These are phyloP conservation scores for Neodiprion fabricii DNA, from an alignment of 1,140 invertebrate genomes.

Conservation along the genomic window DNA sequence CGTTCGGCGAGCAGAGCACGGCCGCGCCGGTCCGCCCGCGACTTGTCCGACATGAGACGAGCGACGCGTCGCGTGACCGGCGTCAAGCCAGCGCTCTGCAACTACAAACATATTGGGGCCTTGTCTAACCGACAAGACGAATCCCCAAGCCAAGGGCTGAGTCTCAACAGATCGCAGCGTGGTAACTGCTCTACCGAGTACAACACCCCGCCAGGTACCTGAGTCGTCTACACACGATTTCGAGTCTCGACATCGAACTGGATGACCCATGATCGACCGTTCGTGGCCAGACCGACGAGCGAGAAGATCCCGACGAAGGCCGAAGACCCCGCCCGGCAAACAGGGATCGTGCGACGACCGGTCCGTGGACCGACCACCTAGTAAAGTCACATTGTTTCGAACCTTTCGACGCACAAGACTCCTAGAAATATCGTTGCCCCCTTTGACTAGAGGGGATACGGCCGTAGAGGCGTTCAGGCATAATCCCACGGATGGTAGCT, in stretches of 20 bases:
- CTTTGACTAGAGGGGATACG: no score
- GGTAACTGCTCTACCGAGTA: constrained; percentile 67
- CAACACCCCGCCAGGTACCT: constrained; percentile 68
- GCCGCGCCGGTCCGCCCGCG: no score
- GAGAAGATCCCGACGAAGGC: constrained; percentile 32
- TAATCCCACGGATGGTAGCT: no score
- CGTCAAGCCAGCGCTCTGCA: no score
- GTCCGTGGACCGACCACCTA: constrained; percentile 29
- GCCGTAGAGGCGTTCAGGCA: no score
- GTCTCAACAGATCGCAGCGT: constrained; percentile 60
- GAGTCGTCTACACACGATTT: constrained; percentile 66
- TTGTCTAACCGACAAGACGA: constrained; percentile 37
- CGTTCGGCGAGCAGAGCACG: no score
- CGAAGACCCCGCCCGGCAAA: constrained; percentile 30
- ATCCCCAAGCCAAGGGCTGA: constrained; percentile 41
- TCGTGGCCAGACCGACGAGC: constrained; percentile 29
- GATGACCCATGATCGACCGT: constrained; percentile 32
- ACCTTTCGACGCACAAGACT: no score
- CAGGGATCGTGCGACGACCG: constrained; percentile 37
- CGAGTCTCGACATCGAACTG: no score
- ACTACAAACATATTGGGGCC: no score
- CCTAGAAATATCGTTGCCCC: no score
- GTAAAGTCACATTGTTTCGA: constrained; percentile 19
- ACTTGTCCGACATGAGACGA: no score
- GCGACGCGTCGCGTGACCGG: no score